A percentile compares a stretch with the other conserved stretches of the same genome.
Evolutionary conservation across 2,113 vertebrate genomes (phyloP).

Genomic region (Heliornis fulica): DNA sequence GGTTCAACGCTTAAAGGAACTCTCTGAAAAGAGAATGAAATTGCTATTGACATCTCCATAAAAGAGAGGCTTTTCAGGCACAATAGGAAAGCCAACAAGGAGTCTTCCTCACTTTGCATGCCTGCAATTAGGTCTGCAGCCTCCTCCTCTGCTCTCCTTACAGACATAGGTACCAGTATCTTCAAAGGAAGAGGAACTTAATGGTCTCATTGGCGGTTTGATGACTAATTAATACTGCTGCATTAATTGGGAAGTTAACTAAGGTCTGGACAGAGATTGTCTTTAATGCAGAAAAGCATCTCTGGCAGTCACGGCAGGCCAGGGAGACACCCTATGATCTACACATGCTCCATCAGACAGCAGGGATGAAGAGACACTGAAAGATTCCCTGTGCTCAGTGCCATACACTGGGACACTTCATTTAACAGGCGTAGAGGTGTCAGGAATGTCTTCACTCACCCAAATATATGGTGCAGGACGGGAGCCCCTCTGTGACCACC

Average conservation of each 20-base stretch:
- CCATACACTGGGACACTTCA: too few species aligned
- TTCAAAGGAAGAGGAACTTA: constrained; percentile 51
- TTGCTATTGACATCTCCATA: constrained; percentile 26
- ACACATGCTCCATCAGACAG: accelerated
- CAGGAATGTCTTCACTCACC: background rate
- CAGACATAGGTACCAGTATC: constrained; percentile 21
- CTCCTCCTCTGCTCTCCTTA: background rate
- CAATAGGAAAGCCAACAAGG: background rate
- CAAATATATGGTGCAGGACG: accelerated
- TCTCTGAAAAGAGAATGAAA: constrained; percentile 49
- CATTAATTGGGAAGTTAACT: constrained; percentile 42
- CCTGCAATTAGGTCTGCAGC: constrained; percentile 17
- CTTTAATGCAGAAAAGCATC: background rate
- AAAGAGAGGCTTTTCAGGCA: constrained; percentile 38
- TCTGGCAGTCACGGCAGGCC: background rate
- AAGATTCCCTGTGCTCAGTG: accelerated
- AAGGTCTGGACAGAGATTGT: background rate
- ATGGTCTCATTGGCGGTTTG: background rate
- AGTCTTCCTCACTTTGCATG: constrained; percentile 4
- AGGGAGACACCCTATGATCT: background rate
- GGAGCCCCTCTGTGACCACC: accelerated
- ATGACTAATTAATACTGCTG: constrained; percentile 52
- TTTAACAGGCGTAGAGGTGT: accelerated
- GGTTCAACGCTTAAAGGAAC: constrained; percentile 54
- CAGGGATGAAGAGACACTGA: accelerated